Percentiles rank a stretch among this genome's conserved stretches.
Evolutionary conservation across 2,888 invertebrate species (phyloP).

Genomic region (Priocnemis perturbator): DNA sequence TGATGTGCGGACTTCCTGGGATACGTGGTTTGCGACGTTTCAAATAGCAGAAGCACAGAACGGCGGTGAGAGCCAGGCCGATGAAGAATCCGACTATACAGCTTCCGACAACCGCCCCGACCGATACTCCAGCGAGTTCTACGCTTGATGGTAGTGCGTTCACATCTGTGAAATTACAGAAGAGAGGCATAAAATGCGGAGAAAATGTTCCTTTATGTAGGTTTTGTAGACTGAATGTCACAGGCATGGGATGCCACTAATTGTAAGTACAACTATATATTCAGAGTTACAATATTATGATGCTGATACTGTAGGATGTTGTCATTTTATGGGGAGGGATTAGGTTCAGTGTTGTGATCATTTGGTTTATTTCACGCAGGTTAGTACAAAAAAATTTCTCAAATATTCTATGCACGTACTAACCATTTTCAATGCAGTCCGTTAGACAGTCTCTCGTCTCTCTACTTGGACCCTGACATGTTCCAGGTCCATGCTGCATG

Average conservation of each 20-base stretch:
- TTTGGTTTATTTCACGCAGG: not conserved
- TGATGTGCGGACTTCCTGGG: constrained; percentile 88
- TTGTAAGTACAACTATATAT: too few species aligned
- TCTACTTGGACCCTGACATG: constrained; percentile 83
- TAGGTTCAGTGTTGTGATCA: too few species aligned
- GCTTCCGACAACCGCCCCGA: constrained; percentile 76
- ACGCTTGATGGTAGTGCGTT: constrained; percentile 51
- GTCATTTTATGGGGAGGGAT: too few species aligned
- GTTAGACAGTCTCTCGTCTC: constrained; percentile 82
- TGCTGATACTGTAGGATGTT: too few species aligned
- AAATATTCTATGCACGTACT: constrained; percentile 13
- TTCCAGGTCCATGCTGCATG: constrained; percentile 77
- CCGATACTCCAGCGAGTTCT: constrained; percentile 74
- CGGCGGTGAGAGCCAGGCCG: constrained; percentile 73
- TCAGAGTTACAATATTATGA: too few species aligned
- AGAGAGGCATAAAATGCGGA: not conserved
- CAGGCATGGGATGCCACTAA: too few species aligned
- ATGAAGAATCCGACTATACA: constrained; percentile 75
- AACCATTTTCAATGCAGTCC: constrained; percentile 69
- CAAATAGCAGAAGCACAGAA: constrained; percentile 76
- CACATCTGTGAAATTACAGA: constrained; percentile 41
- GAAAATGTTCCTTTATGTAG: too few species aligned
- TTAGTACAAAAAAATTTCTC: not conserved
- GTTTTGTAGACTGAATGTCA: too few species aligned
- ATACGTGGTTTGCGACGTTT: constrained; percentile 78